Conservation (phyloP, 2,888 invertebrate genomes). For the Andrena camellia region DNA sequence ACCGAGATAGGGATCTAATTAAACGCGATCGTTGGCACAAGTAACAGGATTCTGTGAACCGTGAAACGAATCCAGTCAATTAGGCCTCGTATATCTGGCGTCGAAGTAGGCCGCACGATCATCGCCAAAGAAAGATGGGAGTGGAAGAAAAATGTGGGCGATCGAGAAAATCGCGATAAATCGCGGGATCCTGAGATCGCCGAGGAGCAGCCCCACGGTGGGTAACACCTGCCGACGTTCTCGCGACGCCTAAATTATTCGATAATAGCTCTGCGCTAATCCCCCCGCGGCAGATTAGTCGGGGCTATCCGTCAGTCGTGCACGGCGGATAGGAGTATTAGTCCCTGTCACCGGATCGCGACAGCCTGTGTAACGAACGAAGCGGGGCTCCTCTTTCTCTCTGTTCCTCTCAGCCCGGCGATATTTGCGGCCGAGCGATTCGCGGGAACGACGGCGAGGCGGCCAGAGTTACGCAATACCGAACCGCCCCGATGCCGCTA, state of each 20-base stretch:
- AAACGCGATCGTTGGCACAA: background rate
- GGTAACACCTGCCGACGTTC: slow-evolving; percentile 49
- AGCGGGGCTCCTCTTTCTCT: slow-evolving; percentile 8
- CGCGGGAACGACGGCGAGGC: slow-evolving; percentile 51
- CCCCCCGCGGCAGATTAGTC: slow-evolving; percentile 63
- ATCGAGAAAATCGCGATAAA: slow-evolving; percentile 24
- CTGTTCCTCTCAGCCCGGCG: slow-evolving; percentile 24
- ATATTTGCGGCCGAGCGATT: slow-evolving; percentile 60
- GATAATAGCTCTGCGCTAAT: slow-evolving; percentile 63
- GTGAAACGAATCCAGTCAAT: background rate
- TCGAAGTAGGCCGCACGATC: slow-evolving; percentile 1
- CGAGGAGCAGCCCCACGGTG: background rate
- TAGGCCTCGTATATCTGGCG: background rate
- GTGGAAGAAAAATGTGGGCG: slow-evolving; percentile 11
- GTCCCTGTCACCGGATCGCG: slow-evolving; percentile 65
- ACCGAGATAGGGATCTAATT: background rate
- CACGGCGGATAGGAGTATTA: slow-evolving; percentile 64
- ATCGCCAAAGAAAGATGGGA: background rate
- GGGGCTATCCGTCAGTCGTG: slow-evolving; percentile 65
- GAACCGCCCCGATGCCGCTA: slow-evolving; percentile 21
- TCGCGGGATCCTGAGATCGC: slow-evolving; percentile 12
- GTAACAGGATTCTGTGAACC: background rate
- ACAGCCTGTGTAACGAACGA: slow-evolving; percentile 66
- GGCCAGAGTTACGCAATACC: slow-evolving; percentile 57
- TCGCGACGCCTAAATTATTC: slow-evolving; percentile 63